Conservation (phyloP, 2,888 invertebrate species). For the Nasonovia ribisnigri region DNA sequence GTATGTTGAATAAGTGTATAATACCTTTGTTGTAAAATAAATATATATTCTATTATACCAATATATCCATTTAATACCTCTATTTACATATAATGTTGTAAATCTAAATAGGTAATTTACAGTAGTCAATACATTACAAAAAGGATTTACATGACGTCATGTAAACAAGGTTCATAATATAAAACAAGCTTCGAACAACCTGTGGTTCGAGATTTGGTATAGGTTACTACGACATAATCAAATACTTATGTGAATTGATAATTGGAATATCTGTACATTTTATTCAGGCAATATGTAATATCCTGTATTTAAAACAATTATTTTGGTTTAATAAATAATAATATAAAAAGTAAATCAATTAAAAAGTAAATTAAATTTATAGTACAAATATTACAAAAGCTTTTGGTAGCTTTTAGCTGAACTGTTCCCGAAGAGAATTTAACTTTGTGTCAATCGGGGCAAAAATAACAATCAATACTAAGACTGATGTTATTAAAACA, state of each 20-base stretch:
- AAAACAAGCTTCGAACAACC: background rate
- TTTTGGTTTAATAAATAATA: slow-evolving; percentile 64
- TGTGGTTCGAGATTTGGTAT: background rate
- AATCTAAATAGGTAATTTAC: background rate
- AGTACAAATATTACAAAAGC: slow-evolving; percentile 55
- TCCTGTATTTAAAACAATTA: slow-evolving; percentile 35
- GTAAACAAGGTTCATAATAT: background rate
- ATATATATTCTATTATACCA: background rate
- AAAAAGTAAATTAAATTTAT: slow-evolving; percentile 53
- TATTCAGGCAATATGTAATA: slow-evolving; percentile 28
- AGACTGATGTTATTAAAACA: slow-evolving; percentile 77
- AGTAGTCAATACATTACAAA: background rate
- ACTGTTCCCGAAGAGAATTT: slow-evolving; percentile 45
- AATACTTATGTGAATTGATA: background rate
- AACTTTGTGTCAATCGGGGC: slow-evolving; percentile 78
- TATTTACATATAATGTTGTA: background rate
- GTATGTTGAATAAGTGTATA: background rate
- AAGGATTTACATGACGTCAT: background rate
- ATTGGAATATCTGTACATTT: background rate
- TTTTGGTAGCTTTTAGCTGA: slow-evolving; percentile 26
- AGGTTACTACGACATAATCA: background rate
- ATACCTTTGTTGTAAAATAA: background rate
- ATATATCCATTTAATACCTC: background rate
- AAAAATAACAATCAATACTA: slow-evolving; percentile 81
- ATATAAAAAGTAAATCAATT: slow-evolving; percentile 58